Evolutionary conservation across 2,797 vertebrate genomes (phyloP), one percentile per base, ranked within the genome.

Genomic region (Caiman crocodilus): DNA sequence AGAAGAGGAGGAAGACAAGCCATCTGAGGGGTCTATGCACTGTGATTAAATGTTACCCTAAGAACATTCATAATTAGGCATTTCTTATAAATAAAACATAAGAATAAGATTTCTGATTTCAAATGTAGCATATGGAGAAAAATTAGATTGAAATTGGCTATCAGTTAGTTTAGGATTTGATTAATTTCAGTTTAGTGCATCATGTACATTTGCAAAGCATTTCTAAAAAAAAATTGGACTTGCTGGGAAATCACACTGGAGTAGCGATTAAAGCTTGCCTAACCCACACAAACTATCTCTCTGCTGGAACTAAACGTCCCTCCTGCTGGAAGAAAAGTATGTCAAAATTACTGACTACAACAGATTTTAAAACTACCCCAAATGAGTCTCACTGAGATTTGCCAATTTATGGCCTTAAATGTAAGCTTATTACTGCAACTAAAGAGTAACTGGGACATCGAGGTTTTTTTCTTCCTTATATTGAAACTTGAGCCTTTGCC

Each of bases 361-460:
- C 42, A 79, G 64, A 92, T 90, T 84, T 92, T 21, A 85, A 92
- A 95, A 90, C 82, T 88, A 26, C 60, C 84, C 90, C 64, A 77
- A 88, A 81, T n/a, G 89, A 75, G 56, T 85, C 32, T 90, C 92
- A 89, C 55, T 86, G 61, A 61, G 42, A 84, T 84, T 21, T 93
- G 42, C 61, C 89, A 90, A n/a, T 85, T 90, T 93, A 71, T 90
- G 55, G 60, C 69, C 60, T 90, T 87, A 84, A 81, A 77, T 84
- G 23, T 93, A 85, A 78, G 82, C 74, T 79, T 59, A 67, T 4
- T 87, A 91, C 65, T 80, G 73, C 75, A 83, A 61, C 73, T 79
- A 56, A 65, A 90, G 57, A 26, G 35, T 77, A 1, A 91, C 42
- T 57, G 69, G 58, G 61, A 81, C 88, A 85, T 61, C 26, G 18